Evolutionary conservation across 2,888 invertebrate species (phyloP), one percentile per base, ranked within the genome.

Genomic region (Xylota segnis): DNA sequence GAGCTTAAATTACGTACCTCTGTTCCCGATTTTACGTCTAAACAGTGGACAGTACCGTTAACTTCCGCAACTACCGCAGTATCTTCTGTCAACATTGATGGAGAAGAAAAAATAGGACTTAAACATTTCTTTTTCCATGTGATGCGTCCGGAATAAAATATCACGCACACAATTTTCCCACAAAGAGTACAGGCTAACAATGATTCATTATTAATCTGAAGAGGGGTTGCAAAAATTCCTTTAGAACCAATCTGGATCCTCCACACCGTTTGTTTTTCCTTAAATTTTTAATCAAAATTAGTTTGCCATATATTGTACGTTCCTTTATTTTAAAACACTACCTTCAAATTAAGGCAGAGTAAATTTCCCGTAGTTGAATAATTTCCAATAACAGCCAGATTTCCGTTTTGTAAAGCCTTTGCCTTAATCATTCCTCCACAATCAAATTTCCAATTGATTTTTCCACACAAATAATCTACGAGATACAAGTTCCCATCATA

Each of bases 401-500:
- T 93, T 0, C 95, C 94, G 90, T 96, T 96, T 27, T 96, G 91
- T 0, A 97, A 95, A 0, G 91, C 90, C 70, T 89, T 90, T 4
- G 91, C 89, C 71, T 92, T 92, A 14, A 92, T 91, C 90, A 92
- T 91, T 23, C 91, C 92, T 0, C 89, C 90, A 3, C 95, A 91
- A 72, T 94, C 91, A 52, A 93, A 92, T 23, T 92, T 93, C 96
- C 96, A 97, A 34, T 91, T 68, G n/a, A 94, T 88, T 23, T 90
- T 89, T 0, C 96, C 95, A 10, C 90, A 91, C 45, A 91, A 89
- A 78, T 94, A 93, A 56, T 92, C 90, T 82, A 97, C 93, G 87
- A 95, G 95, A 88, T 97, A 95, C 0, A 98, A 90, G 12, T 93
- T 93, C 5, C 96, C 95, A 92, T 97, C 95, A 91, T 97, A 96